Evolutionary conservation across 1,140 invertebrate genomes (phyloP).

Genomic region (Aradophagus sp.): DNA sequence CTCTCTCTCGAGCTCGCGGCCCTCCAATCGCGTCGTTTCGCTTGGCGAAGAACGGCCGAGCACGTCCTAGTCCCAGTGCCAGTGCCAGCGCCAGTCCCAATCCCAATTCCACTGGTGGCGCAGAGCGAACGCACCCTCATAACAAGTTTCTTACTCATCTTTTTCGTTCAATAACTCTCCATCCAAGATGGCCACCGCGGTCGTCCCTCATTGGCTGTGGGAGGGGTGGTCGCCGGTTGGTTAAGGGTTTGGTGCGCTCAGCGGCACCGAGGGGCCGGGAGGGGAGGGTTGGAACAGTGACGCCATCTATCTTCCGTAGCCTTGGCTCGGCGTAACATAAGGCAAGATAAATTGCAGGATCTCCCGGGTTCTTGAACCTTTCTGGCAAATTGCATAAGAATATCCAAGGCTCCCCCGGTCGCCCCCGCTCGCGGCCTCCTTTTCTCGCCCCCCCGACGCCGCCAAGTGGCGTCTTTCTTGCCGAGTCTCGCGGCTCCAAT

Average conservation of each 20-base stretch:
- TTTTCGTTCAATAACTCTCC: conserved; percentile 77
- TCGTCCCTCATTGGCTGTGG: conserved; percentile 76
- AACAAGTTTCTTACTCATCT: conserved; percentile 77
- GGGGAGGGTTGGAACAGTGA: conserved; percentile 72
- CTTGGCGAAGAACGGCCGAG: not conserved
- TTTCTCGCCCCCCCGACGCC: conserved; percentile 48
- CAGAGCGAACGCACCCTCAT: conserved; percentile 73
- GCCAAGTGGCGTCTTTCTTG: conserved; percentile 48
- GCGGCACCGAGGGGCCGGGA: conserved; percentile 32
- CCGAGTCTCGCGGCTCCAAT: conserved; percentile 72
- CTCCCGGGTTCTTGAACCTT: conserved; percentile 77
- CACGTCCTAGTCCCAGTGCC: conserved; percentile 27
- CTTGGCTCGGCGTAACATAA: conserved; percentile 76
- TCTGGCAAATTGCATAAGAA: conserved; percentile 77
- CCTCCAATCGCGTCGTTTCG: conserved; percentile 14
- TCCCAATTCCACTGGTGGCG: conserved; percentile 56
- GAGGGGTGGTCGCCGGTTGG: conserved; percentile 71
- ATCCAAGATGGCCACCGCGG: conserved; percentile 76
- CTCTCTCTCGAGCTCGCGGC: no score
- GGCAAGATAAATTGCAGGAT: conserved; percentile 77
- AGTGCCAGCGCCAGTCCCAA: no score
- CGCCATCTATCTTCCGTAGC: conserved; percentile 76
- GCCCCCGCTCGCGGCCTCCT: conserved; percentile 29
- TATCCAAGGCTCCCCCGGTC: conserved; percentile 69
- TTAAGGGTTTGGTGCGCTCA: conserved; percentile 58